Base-by-base conservation (phyloP, 2,113 vertebrate genomes). In the Pungitius pungitius region DNA sequence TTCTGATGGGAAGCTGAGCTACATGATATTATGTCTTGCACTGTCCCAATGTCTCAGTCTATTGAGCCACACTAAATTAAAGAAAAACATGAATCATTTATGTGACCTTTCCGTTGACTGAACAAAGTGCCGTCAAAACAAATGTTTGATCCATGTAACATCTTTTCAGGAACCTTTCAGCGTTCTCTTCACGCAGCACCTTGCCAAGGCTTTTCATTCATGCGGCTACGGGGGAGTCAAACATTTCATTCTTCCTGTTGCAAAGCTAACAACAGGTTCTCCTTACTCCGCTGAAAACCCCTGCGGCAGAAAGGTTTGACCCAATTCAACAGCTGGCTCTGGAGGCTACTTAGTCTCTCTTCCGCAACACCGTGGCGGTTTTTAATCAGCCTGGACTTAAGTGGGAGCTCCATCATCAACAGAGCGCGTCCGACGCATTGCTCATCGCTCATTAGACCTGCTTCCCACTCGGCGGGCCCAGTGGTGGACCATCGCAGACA, bases 321-420 rank as follows among this genome's bases (percentile, higher is more conserved):
- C 70, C 57, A 10, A 43, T 57, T n/a, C 57, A 77, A 58, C 66
- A 73, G 43, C 69, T 13, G 12, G 30, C 66, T 67, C 74, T 62
- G 30, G 64, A 60, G 72, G 72, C 73, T 72, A 37, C 75, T 75
- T 78, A 73, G 76, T 79, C 81, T 81, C 27, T 1, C 9, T 59
- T 58, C 75, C 68, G 47, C 61, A 69, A 45, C 57, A 40, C 33
- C 57, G 60, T 70, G 68, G 71, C 66, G 73, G 57, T 69, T 84
- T 89, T 85, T 81, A 83, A 82, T 85, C 85, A 75, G 68, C 78
- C 49, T 47, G 70, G 56, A 71, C 62, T 66, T 57, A 54, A 60
- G 73, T 42, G 47, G 66, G 59, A 59, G 75, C 69, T 79, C 75
- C 43, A 69, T 85, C 74, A 70, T 77, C 69, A 69, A 30, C 55